Evolutionary conservation across 2,113 vertebrate species (phyloP), one percentile per base, ranked within the genome.

Genomic region (Plecturocebus donacophilus): DNA sequence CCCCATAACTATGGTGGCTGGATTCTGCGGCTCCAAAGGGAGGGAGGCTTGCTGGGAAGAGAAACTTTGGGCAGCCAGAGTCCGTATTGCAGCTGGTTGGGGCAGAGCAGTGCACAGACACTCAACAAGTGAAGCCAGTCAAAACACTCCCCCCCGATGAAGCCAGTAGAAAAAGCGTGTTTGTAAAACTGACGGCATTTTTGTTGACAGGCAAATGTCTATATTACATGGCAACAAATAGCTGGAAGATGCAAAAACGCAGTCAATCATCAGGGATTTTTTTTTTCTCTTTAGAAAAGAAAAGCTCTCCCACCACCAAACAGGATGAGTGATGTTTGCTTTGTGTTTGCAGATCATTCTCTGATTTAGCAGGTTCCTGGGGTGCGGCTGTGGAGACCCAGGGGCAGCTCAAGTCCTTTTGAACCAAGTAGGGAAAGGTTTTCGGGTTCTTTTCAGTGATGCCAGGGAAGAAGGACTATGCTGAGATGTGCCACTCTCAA

Each of bases 131-230:
- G 96, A 91, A 91, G 52, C 73, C 66, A 66, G 89, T 84, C 96
- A 93, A 93, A 96, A 91, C 92, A 84, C 76, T 73, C 68, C 54
- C 94, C 70, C 71, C 56, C 49, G 7, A 21, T 1, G 56, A 80
- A 95, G 90, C 79, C 92, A 14, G 80, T 11, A 61, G 79, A 56
- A n/a, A 90, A 47, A 45, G 83, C 14, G 32, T 91, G 92, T 94
- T 95, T 94, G 83, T 87, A 71, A 94, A 94, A 71, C 82, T 73
- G 92, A 81, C 32, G n/a, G 79, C 21, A 0, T 54, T 93, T 94
- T 90, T 96, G 96, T 96, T 96, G 97, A 97, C 93, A 95, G 95
- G 89, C 71, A 85, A 82, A 94, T 96, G 91, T 96, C 96, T 97
- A 19, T 71, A 96, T 97, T 90, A 87, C 93, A 49, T 9, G 66